phyloP scores from a whole-genome alignment of 2,113 vertebrate species.

The Paramormyrops kingsleyae region DNA sequence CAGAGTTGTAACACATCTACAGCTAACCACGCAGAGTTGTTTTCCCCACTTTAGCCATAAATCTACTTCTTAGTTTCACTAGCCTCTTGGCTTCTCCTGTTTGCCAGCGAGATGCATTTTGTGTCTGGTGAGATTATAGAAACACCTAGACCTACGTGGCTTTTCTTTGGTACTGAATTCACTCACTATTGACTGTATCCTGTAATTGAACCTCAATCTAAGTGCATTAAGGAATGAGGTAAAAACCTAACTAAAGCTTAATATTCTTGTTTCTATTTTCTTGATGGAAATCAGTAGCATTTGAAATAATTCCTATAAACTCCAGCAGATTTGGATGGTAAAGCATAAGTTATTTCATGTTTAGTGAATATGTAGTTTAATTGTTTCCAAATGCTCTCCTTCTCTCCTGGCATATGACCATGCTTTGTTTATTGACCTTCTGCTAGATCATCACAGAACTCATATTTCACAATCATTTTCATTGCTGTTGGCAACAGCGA shows the following conservation, averaged over 20 bases:
- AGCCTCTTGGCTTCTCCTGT: not conserved
- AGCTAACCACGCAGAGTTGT: not conserved
- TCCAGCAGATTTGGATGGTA: not conserved
- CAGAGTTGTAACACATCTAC: not conserved
- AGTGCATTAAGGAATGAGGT: not conserved
- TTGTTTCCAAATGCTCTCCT: not conserved
- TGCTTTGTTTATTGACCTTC: not conserved
- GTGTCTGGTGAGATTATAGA: not conserved
- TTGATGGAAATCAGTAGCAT: not conserved
- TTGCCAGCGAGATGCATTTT: not conserved
- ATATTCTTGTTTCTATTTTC: not conserved
- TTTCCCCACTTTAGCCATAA: not conserved
- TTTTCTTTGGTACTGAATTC: not conserved
- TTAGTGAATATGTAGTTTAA: not conserved
- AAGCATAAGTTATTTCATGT: not conserved
- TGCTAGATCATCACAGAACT: not conserved
- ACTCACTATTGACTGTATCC: not conserved
- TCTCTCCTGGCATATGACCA: not conserved
- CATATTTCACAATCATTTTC: not conserved
- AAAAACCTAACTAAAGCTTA: not conserved
- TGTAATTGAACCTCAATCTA: not conserved
- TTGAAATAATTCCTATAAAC: not conserved
- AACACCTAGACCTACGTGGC: not conserved
- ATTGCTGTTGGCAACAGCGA: not conserved
- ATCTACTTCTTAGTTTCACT: not conserved